These are phyloP conservation scores for Lypha dubia DNA, from an alignment of 2,888 invertebrate genomes.

Conservation along the genomic window DNA sequence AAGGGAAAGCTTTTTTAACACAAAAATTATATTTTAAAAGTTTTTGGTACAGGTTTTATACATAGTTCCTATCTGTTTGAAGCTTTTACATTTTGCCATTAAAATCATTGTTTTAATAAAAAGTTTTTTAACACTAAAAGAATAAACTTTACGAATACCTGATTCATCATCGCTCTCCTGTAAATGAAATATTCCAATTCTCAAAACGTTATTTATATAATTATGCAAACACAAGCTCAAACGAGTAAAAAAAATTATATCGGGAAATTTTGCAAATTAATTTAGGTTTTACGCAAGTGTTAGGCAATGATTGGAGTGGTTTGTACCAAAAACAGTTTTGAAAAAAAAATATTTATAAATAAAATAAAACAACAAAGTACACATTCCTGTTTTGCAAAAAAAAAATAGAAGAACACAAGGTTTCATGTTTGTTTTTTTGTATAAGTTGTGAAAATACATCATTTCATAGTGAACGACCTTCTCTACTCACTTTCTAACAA, in stretches of 20 bases:
- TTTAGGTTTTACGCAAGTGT: slow-evolving; percentile 54
- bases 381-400: slow-evolving; percentile 65
- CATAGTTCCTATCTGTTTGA: no score
- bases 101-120: no score
- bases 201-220: neutral
- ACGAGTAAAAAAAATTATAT: neutral
- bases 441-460: slow-evolving; percentile 68
- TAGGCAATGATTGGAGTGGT: slow-evolving; percentile 59
- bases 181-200: no score
- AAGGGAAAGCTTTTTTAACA: no score
- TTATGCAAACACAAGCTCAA: slow-evolving; percentile 38
- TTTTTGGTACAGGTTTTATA: no score
- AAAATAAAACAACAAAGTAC: slow-evolving; percentile 14
- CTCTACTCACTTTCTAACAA: slow-evolving; percentile 83
- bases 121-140: no score
- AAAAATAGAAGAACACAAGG: slow-evolving; percentile 23
- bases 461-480: slow-evolving; percentile 69
- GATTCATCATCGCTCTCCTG: no score
- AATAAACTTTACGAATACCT: no score
- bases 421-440: slow-evolving; percentile 50
- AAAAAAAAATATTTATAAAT: no score
- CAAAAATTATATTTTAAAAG: no score
- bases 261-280: slow-evolving; percentile 25
- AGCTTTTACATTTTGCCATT: no score
- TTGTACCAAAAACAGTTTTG: slow-evolving; percentile 23